Base-by-base conservation (phyloP, 2,888 invertebrate genomes). In the Drosophila subsilvestris region DNA sequence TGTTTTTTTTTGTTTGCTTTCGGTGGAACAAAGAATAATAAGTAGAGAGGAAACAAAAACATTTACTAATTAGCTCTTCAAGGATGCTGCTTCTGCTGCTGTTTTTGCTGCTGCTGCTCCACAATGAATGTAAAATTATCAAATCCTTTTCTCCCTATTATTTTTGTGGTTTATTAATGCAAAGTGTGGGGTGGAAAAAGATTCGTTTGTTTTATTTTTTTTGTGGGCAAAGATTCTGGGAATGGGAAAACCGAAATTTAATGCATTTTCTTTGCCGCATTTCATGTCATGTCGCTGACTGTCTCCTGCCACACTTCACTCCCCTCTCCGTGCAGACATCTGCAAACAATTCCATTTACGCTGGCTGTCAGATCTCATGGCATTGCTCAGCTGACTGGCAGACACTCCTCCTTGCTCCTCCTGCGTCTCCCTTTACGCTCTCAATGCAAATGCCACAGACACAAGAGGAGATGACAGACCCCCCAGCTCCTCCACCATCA, bases 311-410 rank as follows among this genome's bases (percentile, higher is more conserved):
- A 17, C 6, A 18, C 42, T 22, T 32, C 43, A 32, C 65, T 42
- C 63, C 45, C 14, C 59, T 53, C 37, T 43, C 69, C 59, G 12
- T 29, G 32, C 12, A 59, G 78, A 55, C 65, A 63, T 62, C 47
- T 59, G 73, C 60, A 66, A 75, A 76, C 81, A 83, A 86, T 83
- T 84, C 86, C 84, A 80, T 86, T 79, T 80, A 74, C 56, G 44
- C 37, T 17, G 65, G 53, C 86, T 84, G 79, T 82, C 82, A 79
- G 63, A 57, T 63, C 51, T 51, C 37, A 63, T 20, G 63, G 69
- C 68, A 76, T 74, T 80, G 78, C 73, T 76, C 65, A 67, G 68
- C 69, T 61, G 72, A 69, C 69, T 57, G 68, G 68, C 50, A 37
- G 56, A 66, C 74, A 51, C 54, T 70, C 49, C 59, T 59, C 49